A percentile compares a stretch with the other conserved stretches of the same genome.
phyloP scores from a whole-genome alignment of 1,140 invertebrate species.

The Tetramorium simillimum region DNA sequence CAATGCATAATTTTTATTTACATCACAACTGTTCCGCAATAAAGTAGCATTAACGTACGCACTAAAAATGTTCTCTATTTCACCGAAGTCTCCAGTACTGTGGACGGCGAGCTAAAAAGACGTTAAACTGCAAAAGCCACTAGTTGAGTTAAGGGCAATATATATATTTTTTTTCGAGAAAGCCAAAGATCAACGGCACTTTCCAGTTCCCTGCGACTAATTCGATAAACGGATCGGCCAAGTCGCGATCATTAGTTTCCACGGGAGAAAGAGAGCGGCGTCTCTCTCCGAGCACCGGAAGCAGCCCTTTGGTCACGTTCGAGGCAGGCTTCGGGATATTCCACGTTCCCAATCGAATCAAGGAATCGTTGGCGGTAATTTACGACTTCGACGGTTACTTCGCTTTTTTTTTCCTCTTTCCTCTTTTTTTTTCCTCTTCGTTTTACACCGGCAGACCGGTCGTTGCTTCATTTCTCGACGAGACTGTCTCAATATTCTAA shows the following conservation, averaged over 20 bases:
- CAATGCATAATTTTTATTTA: conserved; percentile 1
- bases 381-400: conserved; percentile 42
- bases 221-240: conserved; percentile 50
- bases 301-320: conserved; percentile 47
- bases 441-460: conserved; percentile 29
- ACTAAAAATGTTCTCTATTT: conserved; percentile 1
- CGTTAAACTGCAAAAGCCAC: conserved; percentile 13
- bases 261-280: conserved; percentile 12
- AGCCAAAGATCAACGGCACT: background rate
- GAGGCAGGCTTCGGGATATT: conserved; percentile 36
- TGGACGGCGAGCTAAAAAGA: background rate
- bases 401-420: background rate
- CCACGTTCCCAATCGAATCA: conserved; percentile 59
- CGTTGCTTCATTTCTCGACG: conserved; percentile 26
- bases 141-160: background rate
- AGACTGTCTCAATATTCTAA: conserved; percentile 54
- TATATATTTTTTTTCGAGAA: conserved; percentile 37
- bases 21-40: background rate
- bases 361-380: conserved; percentile 57
- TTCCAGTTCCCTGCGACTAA: conserved; percentile 25
- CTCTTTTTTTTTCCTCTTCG: background rate
- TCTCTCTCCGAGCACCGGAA: background rate
- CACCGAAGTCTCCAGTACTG: background rate
- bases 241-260: conserved; percentile 47
- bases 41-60: background rate